phyloP scores from a whole-genome alignment of 2,797 vertebrate genomes.

The Myotis daubentonii region DNA sequence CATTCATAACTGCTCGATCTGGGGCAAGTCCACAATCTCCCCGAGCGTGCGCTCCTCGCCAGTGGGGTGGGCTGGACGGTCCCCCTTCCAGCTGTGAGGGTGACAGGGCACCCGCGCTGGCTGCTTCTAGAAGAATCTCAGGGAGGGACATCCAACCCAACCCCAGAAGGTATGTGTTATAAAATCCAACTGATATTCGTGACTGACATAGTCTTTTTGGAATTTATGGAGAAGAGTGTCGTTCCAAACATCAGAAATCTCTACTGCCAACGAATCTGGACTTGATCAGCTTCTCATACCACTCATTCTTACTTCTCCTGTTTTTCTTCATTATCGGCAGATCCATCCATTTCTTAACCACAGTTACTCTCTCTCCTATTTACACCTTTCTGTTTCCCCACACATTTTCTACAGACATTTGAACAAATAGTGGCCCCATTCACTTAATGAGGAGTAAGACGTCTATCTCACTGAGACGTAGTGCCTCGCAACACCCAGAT shows the following conservation, averaged over 20 bases:
- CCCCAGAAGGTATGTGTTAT: not conserved
- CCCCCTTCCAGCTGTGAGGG: not conserved
- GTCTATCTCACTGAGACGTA: not conserved
- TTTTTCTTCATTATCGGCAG: conserved; percentile 37
- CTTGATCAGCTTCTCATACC: not conserved
- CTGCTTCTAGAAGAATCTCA: not conserved
- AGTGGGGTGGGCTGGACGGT: not conserved
- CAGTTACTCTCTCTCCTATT: not conserved
- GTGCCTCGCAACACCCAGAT: not conserved
- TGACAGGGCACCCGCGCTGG: not conserved
- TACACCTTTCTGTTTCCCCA: not conserved
- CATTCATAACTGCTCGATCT: not conserved
- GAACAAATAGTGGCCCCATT: not conserved
- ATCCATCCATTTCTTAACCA: not conserved
- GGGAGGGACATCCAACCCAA: not conserved
- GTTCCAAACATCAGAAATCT: not conserved
- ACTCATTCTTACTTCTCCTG: not conserved
- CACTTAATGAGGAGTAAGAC: not conserved
- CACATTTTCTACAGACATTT: not conserved
- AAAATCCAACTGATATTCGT: not conserved
- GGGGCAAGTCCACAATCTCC: not conserved
- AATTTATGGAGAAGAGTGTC: not conserved
- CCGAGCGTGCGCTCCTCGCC: not conserved
- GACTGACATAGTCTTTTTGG: not conserved
- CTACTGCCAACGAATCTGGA: conserved; percentile 6